Evolutionary conservation across 2,888 invertebrate genomes (phyloP), one percentile per base, ranked within the genome.

Genomic region (Cryptosula pallasiana): DNA sequence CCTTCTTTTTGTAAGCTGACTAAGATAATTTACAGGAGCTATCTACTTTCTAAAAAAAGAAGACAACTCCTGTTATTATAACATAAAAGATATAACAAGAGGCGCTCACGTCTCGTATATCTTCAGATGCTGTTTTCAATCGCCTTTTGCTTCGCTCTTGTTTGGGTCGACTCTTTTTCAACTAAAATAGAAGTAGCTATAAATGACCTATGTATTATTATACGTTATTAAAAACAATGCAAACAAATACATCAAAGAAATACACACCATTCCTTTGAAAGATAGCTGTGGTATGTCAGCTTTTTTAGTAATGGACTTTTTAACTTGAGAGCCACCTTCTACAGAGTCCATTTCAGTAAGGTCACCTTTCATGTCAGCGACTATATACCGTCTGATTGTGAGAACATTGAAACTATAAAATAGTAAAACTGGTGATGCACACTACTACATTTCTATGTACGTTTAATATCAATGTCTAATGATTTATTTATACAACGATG

Each of bases 351-450:
- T 13, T n/a, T 45, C 73, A n/a, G 20, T 32, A 9, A 45, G 23
- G 20, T 63, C 32, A 13, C 54, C 76, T 55, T 78, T 72, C 72
- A 82, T 81, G 73, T 82, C 82, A 23, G 76, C 77, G 29, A 81
- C 80, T 58, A 83, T 79, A 75, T 82, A 80, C 20, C 83, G 78
- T 32, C 82, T 76, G 34, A 83, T 80, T 20, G 79, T 82, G 73
- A 81, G 74, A 32, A 83, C 78, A 74, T 82, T 81, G 71, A 83
- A 75, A 74, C 82, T 83, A 77, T 29, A 75, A 20, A n/a, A n/a
- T n/a, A n/a, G n/a, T 13, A 20, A 45, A 45, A 45, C 45, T 13
- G 45, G 45, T 45, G 20, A 45, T 13, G 45, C 45, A 45, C 20
- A 45, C 9, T 45, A 45, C 9, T 20, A 45, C n/a, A n/a, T n/a